phyloP scores from a whole-genome alignment of 1,140 invertebrate species.

The Zophobas atratus region DNA sequence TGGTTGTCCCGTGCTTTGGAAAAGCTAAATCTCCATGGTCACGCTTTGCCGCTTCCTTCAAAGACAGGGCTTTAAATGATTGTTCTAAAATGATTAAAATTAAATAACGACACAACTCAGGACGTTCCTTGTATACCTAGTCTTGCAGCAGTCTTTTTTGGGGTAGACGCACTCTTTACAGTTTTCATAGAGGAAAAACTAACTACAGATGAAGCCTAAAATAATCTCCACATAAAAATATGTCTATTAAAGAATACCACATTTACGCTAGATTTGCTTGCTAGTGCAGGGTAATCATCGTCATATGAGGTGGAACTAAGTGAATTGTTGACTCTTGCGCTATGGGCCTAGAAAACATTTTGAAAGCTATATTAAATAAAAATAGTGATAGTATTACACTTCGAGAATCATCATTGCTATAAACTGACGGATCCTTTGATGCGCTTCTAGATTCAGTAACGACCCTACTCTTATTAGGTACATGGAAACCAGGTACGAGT shows the following conservation, averaged over 20 bases:
- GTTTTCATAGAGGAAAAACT: constrained; percentile 19
- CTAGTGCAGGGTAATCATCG: too few relatives aligned
- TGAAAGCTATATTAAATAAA: too few relatives aligned
- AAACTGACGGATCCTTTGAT: constrained; percentile 3
- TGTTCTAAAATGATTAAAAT: constrained; percentile 6
- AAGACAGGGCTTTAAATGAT: constrained; percentile 1
- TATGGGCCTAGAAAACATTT: not conserved
- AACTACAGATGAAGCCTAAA: constrained; percentile 14
- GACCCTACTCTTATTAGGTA: constrained; percentile 60
- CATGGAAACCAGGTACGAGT: constrained; percentile 69
- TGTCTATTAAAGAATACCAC: not conserved
- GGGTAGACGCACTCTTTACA: not conserved
- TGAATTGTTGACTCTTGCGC: too few relatives aligned
- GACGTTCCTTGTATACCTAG: not conserved
- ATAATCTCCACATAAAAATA: not conserved
- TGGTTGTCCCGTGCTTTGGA: constrained; percentile 8
- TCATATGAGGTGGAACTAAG: too few relatives aligned
- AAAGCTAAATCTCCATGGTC: not conserved
- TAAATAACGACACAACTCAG: not conserved
- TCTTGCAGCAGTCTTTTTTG: not conserved
- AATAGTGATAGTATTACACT: not conserved
- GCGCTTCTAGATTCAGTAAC: not conserved
- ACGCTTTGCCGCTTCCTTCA: not conserved
- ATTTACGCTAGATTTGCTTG: not conserved
- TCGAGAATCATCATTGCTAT: not conserved